A percentile compares a stretch with the other conserved stretches of the same genome.
These are phyloP conservation scores for Biston betularia DNA, from an alignment of 2,888 invertebrate genomes.

Conservation along the genomic window DNA sequence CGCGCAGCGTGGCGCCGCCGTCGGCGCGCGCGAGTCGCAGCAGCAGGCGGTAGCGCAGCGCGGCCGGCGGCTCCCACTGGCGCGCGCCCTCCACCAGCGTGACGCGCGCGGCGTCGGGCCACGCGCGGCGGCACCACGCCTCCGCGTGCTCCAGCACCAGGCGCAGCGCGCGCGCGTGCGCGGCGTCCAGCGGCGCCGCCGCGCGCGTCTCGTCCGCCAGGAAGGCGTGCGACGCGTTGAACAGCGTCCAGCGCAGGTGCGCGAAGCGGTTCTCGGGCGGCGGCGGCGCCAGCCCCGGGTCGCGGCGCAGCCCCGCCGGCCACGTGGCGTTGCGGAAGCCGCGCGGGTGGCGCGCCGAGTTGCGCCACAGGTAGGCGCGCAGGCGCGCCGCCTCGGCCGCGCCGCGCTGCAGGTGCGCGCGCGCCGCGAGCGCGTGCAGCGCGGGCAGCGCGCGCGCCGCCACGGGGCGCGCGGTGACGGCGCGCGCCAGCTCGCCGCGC, in stretches of 20 bases:
- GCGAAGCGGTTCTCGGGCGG: slow-evolving; percentile 88
- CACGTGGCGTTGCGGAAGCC: slow-evolving; percentile 89
- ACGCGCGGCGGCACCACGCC: slow-evolving; percentile 40
- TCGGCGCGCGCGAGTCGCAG: slow-evolving; percentile 44
- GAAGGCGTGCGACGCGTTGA: slow-evolving; percentile 94
- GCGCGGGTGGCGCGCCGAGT: slow-evolving; percentile 59
- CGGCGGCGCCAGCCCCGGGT: slow-evolving; percentile 76
- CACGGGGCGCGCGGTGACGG: slow-evolving; percentile 88
- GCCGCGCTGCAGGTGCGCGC: slow-evolving; percentile 62
- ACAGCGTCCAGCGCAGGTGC: slow-evolving; percentile 94
- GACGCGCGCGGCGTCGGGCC: slow-evolving; percentile 55
- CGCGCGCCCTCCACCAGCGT: slow-evolving; percentile 67
- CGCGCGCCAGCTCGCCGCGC: slow-evolving; percentile 72
- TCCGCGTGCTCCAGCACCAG: slow-evolving; percentile 85
- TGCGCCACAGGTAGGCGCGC: slow-evolving; percentile 53
- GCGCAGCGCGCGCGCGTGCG: slow-evolving; percentile 75
- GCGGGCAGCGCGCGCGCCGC: slow-evolving; percentile 88
- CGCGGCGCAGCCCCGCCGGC: slow-evolving; percentile 88
- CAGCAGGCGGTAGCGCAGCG: slow-evolving; percentile 66
- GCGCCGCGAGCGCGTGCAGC: slow-evolving; percentile 88
- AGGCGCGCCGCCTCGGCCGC: slow-evolving; percentile 44
- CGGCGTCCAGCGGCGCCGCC: slow-evolving; percentile 87
- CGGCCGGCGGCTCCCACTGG: slow-evolving; percentile 70
- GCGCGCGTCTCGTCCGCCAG: slow-evolving; percentile 93
- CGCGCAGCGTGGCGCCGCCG: slow-evolving; percentile 15